A percentile compares a stretch with the other conserved stretches of the same genome.
Evolutionary conservation across 2,888 invertebrate genomes (phyloP).

Genomic region (Leucania comma): DNA sequence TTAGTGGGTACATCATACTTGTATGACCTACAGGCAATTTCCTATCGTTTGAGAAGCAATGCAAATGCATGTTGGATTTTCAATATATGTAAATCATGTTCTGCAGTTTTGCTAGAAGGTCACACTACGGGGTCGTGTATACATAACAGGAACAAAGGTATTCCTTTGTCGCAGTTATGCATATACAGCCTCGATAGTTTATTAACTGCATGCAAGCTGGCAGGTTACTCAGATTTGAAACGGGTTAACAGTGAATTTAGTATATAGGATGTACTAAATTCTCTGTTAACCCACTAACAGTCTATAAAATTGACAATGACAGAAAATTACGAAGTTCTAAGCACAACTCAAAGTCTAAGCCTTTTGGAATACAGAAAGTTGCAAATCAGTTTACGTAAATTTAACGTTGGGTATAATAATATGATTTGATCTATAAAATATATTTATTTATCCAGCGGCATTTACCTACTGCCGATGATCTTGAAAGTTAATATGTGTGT

Average conservation of each 20-base stretch:
- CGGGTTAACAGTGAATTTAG: neutral
- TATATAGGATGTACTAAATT: too few species aligned
- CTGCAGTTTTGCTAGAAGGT: neutral
- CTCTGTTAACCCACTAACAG: too few species aligned
- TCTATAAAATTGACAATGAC: too few species aligned
- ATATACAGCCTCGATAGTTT: neutral
- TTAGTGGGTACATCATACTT: too few species aligned
- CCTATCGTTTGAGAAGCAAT: conserved; percentile 9
- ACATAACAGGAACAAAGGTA: neutral
- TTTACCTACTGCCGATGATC: too few species aligned
- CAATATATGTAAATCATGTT: conserved; percentile 9
- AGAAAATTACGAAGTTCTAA: too few species aligned
- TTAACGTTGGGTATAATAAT: too few species aligned
- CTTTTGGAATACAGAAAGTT: neutral
- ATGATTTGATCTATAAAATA: too few species aligned
- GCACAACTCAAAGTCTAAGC: too few species aligned
- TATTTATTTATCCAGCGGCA: too few species aligned
- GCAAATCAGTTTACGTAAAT: too few species aligned
- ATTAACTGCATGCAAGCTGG: conserved; percentile 1
- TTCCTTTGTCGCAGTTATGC: neutral
- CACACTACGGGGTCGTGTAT: neutral
- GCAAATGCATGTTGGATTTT: neutral
- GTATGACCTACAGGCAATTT: conserved; percentile 4
- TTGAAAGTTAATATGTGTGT: too few species aligned
- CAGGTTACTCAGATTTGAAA: neutral